Evolutionary conservation across 2,888 invertebrate species (phyloP), one percentile per base, ranked within the genome.

Genomic region (Nasonia oneida): DNA sequence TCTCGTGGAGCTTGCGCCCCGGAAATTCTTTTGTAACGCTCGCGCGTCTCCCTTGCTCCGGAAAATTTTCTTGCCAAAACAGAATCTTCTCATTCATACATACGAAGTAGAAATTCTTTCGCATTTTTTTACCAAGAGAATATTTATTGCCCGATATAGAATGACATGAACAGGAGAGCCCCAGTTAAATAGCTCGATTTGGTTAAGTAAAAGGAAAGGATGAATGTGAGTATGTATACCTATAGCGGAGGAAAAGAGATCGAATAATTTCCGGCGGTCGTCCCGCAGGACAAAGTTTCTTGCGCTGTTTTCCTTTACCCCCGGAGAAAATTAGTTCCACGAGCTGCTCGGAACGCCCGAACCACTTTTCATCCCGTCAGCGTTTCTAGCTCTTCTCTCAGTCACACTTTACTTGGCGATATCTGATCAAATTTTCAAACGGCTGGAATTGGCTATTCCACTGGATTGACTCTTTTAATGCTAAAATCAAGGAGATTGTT

Each of bases 261-360:
- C 75, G 64, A 81, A 47, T 81, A 75, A 74, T 75, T 64, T 74
- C 64, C 74, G 81, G 61, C 64, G 74, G 74, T 75, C 70, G 47
- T 81, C 81, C 53, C 37, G 37, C 5, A 82, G 70, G 82, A 76
- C 70, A 75, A 82, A 76, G 76, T 82, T 75, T 82, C 76, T 76
- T 67, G 67, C 74, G 75, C 76, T 82, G 78, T 83, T 83, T 83
- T 83, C 73, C 83, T 78, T 83, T 83, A 77, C 83, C 64, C 47
- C 78, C 83, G 33, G 64, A 78, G 78, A 83, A 83, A 78, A 78
- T 83, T 83, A 73, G 78, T 83, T 83, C 73, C 73, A 73, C 50
- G 78, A 78, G 78, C 61, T 78, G 73, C 47, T 73, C 50, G 73
- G n/a, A 61, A 78, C 64, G 83, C 50, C 64, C 61, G 74, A 73